Evolutionary conservation across 1,140 invertebrate genomes (phyloP), one percentile per base, ranked within the genome.

Genomic region (Pseudomyrmex cubaensis): DNA sequence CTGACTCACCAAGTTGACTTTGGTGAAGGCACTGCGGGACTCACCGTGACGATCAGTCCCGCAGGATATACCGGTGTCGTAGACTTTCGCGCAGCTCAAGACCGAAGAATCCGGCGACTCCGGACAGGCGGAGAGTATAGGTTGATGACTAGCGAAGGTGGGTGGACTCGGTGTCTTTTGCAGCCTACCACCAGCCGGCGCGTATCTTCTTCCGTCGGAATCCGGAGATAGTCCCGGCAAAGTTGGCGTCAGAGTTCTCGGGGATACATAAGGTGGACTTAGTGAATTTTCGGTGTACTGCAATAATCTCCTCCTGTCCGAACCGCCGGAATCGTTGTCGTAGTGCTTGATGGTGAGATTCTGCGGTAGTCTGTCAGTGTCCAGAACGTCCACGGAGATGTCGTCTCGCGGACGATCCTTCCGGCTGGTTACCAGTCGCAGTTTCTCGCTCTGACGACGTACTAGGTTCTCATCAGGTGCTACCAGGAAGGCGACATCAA

Each of bases 401-500:
- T 90, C 87, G 48, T 86, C 70, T 48, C 86, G 83, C 0, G 8
- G 35, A 2, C 86, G 87, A 2, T 91, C 88, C 64, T 90, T 92
- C 20, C 87, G 85, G 0, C 77, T 82, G 93, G 95, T 95, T 17
- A 96, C 93, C 86, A 96, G 90, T 9, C 95, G 91, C 73, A 96
- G 93, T 82, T 96, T 95, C 82, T 96, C 96, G 15, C 93, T 95
- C 87, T 96, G 96, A 87, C 96, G 96, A 66, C 96, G 95, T 54
- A 96, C 96, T 59, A 96, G 91, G 89, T 97, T 97, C 72, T 98
- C 97, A 86, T 98, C 97, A 2, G 97, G 97, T 89, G 97, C 97
- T 94, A 98, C 97, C 4, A 98, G 93, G 85, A 98, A 98, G 1
- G 97, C 97, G 0, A 98, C 97, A 90, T 98, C 97, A 88, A 98